Evolutionary conservation across 1,140 invertebrate genomes (phyloP).

Genomic region (Ips typographus): DNA sequence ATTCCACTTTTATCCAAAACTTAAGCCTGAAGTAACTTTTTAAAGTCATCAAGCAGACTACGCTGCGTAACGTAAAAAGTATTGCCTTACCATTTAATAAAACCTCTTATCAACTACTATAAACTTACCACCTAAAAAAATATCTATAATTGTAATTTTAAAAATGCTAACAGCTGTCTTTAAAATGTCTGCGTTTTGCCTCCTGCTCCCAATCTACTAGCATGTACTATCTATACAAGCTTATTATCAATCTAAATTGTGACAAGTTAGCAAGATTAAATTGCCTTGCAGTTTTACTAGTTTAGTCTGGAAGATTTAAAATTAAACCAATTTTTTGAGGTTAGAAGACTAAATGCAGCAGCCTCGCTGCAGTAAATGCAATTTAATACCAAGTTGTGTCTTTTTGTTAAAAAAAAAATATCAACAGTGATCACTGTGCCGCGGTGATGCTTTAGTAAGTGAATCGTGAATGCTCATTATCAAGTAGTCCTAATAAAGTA

Average conservation of each 20-base stretch:
- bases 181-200: background rate
- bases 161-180: conserved; percentile 15
- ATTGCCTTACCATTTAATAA: conserved; percentile 18
- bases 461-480: too few relatives aligned
- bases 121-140: conserved; percentile 32
- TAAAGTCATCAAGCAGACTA: background rate
- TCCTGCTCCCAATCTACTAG: background rate
- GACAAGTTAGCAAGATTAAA: background rate
- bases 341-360: background rate
- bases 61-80: conserved; percentile 2
- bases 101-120: conserved; percentile 19
- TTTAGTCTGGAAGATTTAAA: background rate
- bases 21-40: conserved; percentile 17
- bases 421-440: too few relatives aligned
- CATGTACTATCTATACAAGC: background rate
- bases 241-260: too few relatives aligned
- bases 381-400: too few relatives aligned
- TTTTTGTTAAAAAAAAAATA: too few relatives aligned
- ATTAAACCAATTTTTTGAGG: background rate
- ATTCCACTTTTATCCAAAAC: background rate
- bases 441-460: too few relatives aligned
- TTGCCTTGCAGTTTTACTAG: background rate
- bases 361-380: background rate
- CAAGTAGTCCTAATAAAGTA: too few relatives aligned
- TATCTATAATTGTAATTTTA: conserved; percentile 28